phyloP scores from a whole-genome alignment of 2,797 vertebrate genomes.

The Pseudochaenichthys georgianus region DNA sequence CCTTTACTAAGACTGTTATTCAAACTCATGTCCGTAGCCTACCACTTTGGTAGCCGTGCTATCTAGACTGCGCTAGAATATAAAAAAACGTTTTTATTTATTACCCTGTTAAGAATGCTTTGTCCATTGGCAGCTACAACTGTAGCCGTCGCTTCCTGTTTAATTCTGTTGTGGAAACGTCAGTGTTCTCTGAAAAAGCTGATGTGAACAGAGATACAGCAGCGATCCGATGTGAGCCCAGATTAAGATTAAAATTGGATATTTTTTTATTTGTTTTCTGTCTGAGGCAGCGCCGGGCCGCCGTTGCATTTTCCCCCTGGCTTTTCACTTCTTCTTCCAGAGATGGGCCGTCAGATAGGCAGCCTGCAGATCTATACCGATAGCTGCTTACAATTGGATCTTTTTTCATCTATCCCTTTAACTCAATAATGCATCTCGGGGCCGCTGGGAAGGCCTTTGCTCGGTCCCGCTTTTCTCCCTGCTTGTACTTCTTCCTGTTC shows the following conservation, averaged over 20 bases:
- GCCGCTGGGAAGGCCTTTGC: conserved; percentile 61
- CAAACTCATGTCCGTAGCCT: not conserved
- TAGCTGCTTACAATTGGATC: conserved; percentile 85
- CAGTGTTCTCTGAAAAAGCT: conserved; percentile 84
- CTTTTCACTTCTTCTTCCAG: conserved; percentile 84
- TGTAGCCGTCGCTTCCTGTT: conserved; percentile 84
- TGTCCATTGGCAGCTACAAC: conserved; percentile 69
- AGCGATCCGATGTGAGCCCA: conserved; percentile 84
- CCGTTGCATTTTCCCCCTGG: conserved; percentile 71
- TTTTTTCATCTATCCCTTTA: conserved; percentile 81
- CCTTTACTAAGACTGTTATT: not conserved
- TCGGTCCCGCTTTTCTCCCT: conserved; percentile 62
- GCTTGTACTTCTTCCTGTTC: conserved; percentile 80
- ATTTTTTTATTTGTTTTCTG: conserved; percentile 87
- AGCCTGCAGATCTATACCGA: conserved; percentile 82
- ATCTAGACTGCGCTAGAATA: conserved; percentile 7
- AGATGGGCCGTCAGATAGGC: conserved; percentile 85
- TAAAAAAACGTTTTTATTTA: conserved; percentile 45
- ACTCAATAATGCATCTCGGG: conserved; percentile 77
- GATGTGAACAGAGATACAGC: conserved; percentile 85
- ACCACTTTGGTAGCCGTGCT: conserved; percentile 9
- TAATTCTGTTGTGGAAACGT: conserved; percentile 86
- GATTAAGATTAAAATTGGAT: conserved; percentile 89
- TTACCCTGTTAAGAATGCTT: conserved; percentile 40
- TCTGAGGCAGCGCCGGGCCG: conserved; percentile 80